phyloP scores from a whole-genome alignment of 2,888 invertebrate species.

The Coremacera marginata region DNA sequence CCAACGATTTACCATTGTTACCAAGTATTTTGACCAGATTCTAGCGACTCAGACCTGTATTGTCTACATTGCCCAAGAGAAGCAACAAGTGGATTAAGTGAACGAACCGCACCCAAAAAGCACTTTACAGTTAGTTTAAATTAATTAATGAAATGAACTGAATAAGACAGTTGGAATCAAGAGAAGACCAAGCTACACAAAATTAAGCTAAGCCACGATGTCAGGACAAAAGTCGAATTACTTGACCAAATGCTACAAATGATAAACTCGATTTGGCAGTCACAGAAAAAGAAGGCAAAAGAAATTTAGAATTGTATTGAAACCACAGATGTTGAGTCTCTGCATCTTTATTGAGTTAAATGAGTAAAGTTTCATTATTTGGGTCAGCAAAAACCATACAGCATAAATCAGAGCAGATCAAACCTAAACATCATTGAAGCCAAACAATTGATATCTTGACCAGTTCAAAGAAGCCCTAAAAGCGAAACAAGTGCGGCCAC shows the following conservation, averaged over 20 bases:
- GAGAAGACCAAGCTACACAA: neutral
- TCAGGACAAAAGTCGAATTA: conserved; percentile 4
- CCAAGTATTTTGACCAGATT: conserved; percentile 23
- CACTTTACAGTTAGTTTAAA: conserved; percentile 67
- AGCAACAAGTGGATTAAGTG: conserved; percentile 30
- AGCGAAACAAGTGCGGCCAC: conserved; percentile 16
- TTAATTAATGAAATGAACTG: conserved; percentile 66
- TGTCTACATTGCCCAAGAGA: neutral
- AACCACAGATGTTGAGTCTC: neutral
- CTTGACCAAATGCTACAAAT: neutral
- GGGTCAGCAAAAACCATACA: conserved; percentile 18
- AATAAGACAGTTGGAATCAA: conserved; percentile 54
- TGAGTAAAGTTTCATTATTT: conserved; percentile 13
- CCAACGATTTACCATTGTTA: conserved; percentile 33
- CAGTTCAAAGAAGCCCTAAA: conserved; percentile 3
- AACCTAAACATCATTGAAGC: neutral
- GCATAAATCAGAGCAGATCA: conserved; percentile 26
- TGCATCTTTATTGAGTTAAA: conserved; percentile 7
- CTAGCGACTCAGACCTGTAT: neutral
- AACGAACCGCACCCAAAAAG: conserved; percentile 57
- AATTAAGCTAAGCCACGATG: conserved; percentile 22
- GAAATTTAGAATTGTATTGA: neutral
- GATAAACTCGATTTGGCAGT: neutral
- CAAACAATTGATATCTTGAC: neutral
- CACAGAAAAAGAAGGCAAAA: neutral